A percentile compares a stretch with the other conserved stretches of the same genome.
phyloP scores from a whole-genome alignment of 2,888 invertebrate species.

The Anthrax anthrax region DNA sequence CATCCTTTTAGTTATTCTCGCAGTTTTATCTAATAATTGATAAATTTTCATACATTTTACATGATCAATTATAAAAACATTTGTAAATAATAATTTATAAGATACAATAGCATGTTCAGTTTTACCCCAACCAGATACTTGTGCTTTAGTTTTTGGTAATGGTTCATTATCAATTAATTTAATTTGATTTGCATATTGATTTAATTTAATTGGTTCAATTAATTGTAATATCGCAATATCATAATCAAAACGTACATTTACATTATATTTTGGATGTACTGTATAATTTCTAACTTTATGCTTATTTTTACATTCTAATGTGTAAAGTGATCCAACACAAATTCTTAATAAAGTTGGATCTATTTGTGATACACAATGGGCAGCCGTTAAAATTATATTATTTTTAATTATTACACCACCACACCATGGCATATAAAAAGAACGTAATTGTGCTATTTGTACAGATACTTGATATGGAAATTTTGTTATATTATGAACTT shows the following conservation, averaged over 20 bases:
- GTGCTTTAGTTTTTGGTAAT: not conserved
- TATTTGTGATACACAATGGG: not conserved
- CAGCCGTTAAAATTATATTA: not conserved
- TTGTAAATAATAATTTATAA: no score
- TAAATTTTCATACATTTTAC: no score
- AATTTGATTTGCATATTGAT: conserved; percentile 7
- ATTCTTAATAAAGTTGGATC: not conserved
- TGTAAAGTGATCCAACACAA: not conserved
- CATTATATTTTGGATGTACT: conserved; percentile 4
- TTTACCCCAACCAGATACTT: not conserved
- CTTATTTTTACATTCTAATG: not conserved
- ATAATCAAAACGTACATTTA: conserved; percentile 16
- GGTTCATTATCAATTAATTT: not conserved
- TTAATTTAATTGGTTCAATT: not conserved
- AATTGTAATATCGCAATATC: not conserved
- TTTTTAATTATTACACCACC: not conserved
- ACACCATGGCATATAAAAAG: no score
- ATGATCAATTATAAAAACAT: no score
- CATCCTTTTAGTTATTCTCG: no score
- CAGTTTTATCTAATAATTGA: no score
- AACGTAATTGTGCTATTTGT: no score
- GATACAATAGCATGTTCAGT: not conserved
- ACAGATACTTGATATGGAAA: no score
- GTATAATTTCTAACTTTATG: not conserved
- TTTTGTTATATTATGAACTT: no score